Evolutionary conservation across 2,888 invertebrate genomes (phyloP).

Genomic region (Brachynemurus nebulosus): DNA sequence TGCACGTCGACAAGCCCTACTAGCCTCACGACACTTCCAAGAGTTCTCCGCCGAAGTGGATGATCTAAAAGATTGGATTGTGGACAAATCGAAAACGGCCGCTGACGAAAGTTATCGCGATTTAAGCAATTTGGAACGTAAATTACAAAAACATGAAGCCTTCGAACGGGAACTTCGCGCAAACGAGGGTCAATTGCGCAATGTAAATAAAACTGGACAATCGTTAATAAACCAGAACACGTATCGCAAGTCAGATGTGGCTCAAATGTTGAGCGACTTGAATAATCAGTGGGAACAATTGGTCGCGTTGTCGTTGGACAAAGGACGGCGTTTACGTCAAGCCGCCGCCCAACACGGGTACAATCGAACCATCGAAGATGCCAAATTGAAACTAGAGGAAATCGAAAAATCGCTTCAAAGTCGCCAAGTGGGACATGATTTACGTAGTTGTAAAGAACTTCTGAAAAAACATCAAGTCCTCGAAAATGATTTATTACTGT

Average conservation of each 20-base stretch:
- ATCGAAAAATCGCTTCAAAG: conserved; percentile 65
- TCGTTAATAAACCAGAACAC: conserved; percentile 56
- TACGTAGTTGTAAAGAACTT: conserved; percentile 81
- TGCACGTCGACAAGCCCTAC: conserved; percentile 56
- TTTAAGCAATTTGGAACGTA: conserved; percentile 75
- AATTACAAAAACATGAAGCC: conserved; percentile 91
- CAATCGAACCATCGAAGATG: conserved; percentile 75
- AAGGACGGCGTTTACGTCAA: conserved; percentile 68
- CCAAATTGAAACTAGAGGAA: conserved; percentile 72
- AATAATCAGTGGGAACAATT: conserved; percentile 68
- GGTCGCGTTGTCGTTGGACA: conserved; percentile 47
- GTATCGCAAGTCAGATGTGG: conserved; percentile 56
- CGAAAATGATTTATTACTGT: conserved; percentile 74
- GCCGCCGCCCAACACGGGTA: conserved; percentile 72
- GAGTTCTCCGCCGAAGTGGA: conserved; percentile 86
- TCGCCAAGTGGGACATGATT: conserved; percentile 74
- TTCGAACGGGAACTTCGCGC: conserved; percentile 90
- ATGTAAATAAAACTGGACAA: conserved; percentile 68
- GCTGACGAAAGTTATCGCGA: conserved; percentile 88
- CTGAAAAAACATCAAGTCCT: conserved; percentile 79
- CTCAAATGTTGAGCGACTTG: conserved; percentile 48
- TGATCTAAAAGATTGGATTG: conserved; percentile 80
- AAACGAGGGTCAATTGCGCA: conserved; percentile 82
- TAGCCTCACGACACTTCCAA: conserved; percentile 79
- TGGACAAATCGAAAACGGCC: conserved; percentile 82